These are phyloP conservation scores for Papilio aristodemus DNA, from an alignment of 1,140 invertebrate genomes.

Conservation along the genomic window DNA sequence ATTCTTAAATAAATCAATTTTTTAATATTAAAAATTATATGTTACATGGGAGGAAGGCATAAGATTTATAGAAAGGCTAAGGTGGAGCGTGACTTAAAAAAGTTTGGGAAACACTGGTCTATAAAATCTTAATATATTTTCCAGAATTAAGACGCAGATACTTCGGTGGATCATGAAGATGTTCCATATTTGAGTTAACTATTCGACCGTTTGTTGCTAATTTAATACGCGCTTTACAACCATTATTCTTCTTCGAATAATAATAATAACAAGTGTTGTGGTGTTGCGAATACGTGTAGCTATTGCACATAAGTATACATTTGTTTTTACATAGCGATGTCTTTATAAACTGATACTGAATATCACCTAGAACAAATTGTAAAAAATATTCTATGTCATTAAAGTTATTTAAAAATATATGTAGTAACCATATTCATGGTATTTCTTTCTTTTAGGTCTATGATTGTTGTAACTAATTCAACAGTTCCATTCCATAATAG, in stretches of 20 bases:
- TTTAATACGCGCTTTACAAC: slow-evolving; percentile 44
- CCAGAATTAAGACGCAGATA: background rate
- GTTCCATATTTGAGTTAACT: slow-evolving; percentile 5
- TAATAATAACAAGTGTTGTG: slow-evolving; percentile 41
- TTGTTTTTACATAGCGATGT: background rate
- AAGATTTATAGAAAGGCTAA: background rate
- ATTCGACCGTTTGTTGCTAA: slow-evolving; percentile 30
- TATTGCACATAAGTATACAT: slow-evolving; percentile 40
- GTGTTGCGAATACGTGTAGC: slow-evolving; percentile 50
- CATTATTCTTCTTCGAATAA: slow-evolving; percentile 47
- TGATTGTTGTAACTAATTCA: too few species aligned
- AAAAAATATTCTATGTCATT: too few species aligned
- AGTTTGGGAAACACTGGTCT: background rate
- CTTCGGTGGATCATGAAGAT: slow-evolving; percentile 24
- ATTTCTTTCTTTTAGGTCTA: too few species aligned
- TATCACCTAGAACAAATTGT: too few species aligned
- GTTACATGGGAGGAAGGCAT: too few species aligned
- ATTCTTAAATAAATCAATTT: too few species aligned
- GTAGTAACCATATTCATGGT: too few species aligned
- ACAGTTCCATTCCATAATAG: too few species aligned
- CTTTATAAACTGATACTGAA: background rate
- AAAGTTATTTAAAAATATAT: too few species aligned
- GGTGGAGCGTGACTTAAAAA: too few species aligned
- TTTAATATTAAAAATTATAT: too few species aligned
- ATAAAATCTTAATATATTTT: background rate